phyloP scores from a whole-genome alignment of 2,113 vertebrate species.

The Mixornis gularis region DNA sequence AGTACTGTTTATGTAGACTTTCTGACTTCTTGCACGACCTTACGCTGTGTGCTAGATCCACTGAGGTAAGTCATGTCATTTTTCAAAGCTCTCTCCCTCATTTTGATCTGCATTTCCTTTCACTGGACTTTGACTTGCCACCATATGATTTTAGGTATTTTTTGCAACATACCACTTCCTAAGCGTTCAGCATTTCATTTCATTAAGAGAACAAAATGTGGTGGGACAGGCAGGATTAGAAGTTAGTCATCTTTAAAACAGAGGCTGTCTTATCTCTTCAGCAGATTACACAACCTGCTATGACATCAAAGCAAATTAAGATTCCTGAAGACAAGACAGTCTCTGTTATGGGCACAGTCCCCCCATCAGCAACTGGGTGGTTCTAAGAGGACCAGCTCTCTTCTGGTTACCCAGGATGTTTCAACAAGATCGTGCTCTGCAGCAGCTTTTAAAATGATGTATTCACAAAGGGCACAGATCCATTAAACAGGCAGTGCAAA shows the following conservation, averaged over 20 bases:
- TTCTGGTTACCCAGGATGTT: background rate
- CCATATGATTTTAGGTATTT: background rate
- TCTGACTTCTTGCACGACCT: background rate
- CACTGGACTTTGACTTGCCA: background rate
- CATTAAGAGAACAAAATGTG: background rate
- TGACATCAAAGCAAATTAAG: conserved; percentile 14
- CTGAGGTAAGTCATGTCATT: background rate
- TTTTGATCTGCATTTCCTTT: background rate
- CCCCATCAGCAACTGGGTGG: background rate
- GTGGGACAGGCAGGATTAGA: background rate
- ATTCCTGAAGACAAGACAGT: background rate
- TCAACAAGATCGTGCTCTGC: background rate
- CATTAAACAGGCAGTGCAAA: background rate
- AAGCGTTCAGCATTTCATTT: background rate
- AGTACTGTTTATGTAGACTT: background rate
- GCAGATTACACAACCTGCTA: conserved; percentile 27
- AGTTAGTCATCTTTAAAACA: background rate
- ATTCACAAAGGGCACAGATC: background rate
- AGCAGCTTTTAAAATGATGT: background rate
- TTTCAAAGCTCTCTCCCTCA: background rate
- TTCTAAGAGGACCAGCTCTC: background rate
- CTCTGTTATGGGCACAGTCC: background rate
- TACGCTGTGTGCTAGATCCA: background rate
- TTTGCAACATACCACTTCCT: background rate
- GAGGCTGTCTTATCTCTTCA: conserved; percentile 30